Evolutionary conservation across 2,113 vertebrate species (phyloP), one percentile per base, ranked within the genome.

Genomic region (Cyanistes caeruleus): DNA sequence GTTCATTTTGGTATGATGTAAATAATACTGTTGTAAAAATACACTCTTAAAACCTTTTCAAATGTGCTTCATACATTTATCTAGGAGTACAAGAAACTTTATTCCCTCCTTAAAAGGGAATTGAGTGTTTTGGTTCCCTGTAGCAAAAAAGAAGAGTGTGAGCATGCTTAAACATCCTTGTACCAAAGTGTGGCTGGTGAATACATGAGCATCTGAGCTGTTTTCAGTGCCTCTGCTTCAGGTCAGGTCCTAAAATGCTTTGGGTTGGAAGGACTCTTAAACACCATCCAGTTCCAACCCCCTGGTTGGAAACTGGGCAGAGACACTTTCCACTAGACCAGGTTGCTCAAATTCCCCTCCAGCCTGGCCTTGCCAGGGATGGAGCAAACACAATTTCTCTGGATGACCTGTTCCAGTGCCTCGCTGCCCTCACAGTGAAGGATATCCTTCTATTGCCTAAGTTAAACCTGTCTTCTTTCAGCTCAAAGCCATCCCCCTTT

Each of bases 1-100:
- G n/a, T 64, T 90, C 41, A 14, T 30, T 80, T 65, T 1, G 2
- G 30, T 68, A 53, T n/a, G 49, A 9, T 80, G 37, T 76, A 80
- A 96, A 82, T 90, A 83, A 88, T 55, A 21, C n/a, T 46, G 30
- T 51, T 48, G 56, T 70, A 78, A 84, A 91, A 85, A 81, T 70
- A 51, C 3, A 5, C 14, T 82, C 51, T 74, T 25, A 51, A 5
- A 78, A 44, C 15, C 70, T 79, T 91, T 90, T 67, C 16, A 68
- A 59, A 67, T 51, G 30, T 59, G 39, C 23, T 72, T 63, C 43
- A 79, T 75, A 10, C 3, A 11, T 76, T 70, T 59, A 22, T 70
- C 19, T 76, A 39, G 44, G 37, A 93, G 27, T 41, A 25, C 1
- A 9, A 90, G 53, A 79, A 79, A 55, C 72, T 60, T 60, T 11